Conservation (phyloP, 1,140 invertebrate genomes). For the Penaeus indicus region DNA sequence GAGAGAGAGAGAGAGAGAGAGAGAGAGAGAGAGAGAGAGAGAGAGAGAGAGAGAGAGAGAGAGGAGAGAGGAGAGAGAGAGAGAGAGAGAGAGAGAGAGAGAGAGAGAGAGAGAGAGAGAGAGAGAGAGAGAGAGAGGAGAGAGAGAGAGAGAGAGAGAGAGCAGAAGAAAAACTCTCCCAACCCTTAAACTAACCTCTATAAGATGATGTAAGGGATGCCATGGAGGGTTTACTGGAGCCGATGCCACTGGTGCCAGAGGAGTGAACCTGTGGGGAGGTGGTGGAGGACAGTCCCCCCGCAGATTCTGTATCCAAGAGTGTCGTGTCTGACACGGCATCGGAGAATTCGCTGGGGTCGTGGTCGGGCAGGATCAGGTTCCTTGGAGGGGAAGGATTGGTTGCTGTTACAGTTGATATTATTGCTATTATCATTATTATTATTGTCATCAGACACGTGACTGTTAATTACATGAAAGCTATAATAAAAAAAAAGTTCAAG, state of each 20-base stretch:
- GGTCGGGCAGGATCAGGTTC: conserved; percentile 45
- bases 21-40: conserved; percentile 37
- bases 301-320: conserved; percentile 52
- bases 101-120: conserved; percentile 35
- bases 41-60: background rate
- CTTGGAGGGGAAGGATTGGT: background rate
- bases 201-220: conserved; percentile 51
- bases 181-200: conserved; percentile 13
- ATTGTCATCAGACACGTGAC: too few relatives aligned
- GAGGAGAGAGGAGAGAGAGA: too few relatives aligned
- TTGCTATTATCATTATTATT: too few relatives aligned
- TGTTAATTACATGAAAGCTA: too few relatives aligned
- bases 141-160: conserved; percentile 22
- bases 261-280: conserved; percentile 36
- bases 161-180: background rate
- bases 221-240: conserved; percentile 61
- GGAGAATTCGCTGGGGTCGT: conserved; percentile 67
- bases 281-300: conserved; percentile 41
- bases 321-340: conserved; percentile 69
- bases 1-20: conserved; percentile 34
- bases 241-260: conserved; percentile 51
- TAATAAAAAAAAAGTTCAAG: too few relatives aligned
- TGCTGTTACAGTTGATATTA: too few relatives aligned
- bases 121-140: too few relatives aligned
- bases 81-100: conserved; percentile 13